phyloP scores from a whole-genome alignment of 2,797 vertebrate species.

The Heterohyrax brucei region DNA sequence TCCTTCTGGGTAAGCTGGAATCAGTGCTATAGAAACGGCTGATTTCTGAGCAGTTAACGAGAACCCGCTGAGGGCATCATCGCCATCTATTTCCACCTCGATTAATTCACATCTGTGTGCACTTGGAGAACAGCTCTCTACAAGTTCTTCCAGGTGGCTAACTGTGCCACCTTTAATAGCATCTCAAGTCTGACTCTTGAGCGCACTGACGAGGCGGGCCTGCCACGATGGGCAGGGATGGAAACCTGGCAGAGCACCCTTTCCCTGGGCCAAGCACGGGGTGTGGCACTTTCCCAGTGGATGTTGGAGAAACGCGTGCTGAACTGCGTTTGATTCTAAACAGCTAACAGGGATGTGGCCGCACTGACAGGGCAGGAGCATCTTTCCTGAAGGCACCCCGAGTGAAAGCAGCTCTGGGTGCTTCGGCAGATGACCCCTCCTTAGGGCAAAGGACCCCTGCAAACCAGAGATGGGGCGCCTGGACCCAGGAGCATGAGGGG shows the following conservation, averaged over 20 bases:
- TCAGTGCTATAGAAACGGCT: not conserved
- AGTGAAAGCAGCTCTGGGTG: not conserved
- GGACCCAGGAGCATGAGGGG: not conserved
- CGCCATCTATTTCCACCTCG: conserved; percentile 32
- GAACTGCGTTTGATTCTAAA: not conserved
- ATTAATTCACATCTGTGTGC: conserved; percentile 70
- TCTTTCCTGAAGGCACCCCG: not conserved
- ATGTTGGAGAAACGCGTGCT: not conserved
- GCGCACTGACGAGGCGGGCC: conserved; percentile 64
- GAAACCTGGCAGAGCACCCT: not conserved
- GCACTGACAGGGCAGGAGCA: not conserved
- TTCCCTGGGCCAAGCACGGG: not conserved
- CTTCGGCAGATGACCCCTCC: not conserved
- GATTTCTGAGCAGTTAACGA: conserved; percentile 41
- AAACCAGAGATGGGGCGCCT: not conserved
- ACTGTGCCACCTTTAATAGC: conserved; percentile 63
- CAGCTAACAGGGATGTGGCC: not conserved
- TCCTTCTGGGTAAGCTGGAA: not conserved
- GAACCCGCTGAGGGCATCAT: not conserved
- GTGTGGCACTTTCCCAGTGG: not conserved
- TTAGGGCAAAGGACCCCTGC: not conserved
- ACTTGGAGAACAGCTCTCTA: conserved; percentile 69
- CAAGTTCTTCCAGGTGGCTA: conserved; percentile 73
- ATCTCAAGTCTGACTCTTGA: conserved; percentile 66
- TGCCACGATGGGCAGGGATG: not conserved